These are phyloP conservation scores for Aphidius gifuensis DNA, from an alignment of 1,140 invertebrate genomes.

Conservation along the genomic window DNA sequence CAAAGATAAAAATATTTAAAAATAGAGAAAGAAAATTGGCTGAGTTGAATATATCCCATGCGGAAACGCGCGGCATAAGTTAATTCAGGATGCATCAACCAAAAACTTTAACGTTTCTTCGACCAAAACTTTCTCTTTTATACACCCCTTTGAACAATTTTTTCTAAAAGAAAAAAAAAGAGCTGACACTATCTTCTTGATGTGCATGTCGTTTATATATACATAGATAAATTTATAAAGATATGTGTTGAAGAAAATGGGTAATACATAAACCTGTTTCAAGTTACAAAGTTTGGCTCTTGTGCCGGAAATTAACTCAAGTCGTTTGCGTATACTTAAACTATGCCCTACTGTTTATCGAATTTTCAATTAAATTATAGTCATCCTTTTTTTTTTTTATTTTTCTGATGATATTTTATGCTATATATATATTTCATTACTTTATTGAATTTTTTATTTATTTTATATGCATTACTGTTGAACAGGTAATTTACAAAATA, in stretches of 20 bases:
- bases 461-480: too few species aligned
- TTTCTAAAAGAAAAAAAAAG: conserved; percentile 1
- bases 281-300: conserved; percentile 3
- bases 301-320: conserved; percentile 7
- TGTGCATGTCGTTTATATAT: too few species aligned
- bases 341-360: neutral
- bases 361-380: conserved; percentile 3
- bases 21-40: neutral
- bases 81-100: conserved; percentile 14
- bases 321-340: neutral
- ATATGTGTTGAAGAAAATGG: too few species aligned
- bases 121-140: conserved; percentile 17
- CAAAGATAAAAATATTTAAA: too few species aligned
- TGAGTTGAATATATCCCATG: conserved; percentile 14
- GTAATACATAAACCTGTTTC: neutral
- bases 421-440: neutral
- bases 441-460: neutral
- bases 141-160: conserved; percentile 11
- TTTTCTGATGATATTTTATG: neutral
- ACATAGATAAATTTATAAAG: too few species aligned
- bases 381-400: neutral
- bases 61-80: conserved; percentile 17
- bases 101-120: conserved; percentile 19
- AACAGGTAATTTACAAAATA: neutral
- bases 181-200: too few species aligned